A percentile compares a stretch with the other conserved stretches of the same genome.
These are phyloP conservation scores for Drosophila burlai DNA, from an alignment of 1,140 invertebrate genomes.

Conservation along the genomic window DNA sequence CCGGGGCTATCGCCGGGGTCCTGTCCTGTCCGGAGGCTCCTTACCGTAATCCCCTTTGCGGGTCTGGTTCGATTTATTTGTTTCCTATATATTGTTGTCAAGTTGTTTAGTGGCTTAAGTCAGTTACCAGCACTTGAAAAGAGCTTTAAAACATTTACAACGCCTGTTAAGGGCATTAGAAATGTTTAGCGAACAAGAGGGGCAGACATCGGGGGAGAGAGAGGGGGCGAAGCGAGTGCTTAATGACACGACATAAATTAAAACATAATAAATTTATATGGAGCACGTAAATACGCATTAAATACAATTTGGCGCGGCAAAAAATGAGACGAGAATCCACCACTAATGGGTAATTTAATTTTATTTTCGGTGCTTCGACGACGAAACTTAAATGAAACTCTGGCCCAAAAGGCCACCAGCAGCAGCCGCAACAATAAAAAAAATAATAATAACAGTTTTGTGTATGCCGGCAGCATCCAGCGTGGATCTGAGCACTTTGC, in stretches of 20 bases:
- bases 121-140: conserved; percentile 22
- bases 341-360: conserved; percentile 81
- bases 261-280: conserved; percentile 51
- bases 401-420: conserved; percentile 18
- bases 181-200: conserved; percentile 1
- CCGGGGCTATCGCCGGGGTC: conserved; percentile 11
- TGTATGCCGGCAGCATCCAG: conserved; percentile 17
- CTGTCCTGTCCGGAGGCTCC: conserved; percentile 26
- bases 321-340: conserved; percentile 66
- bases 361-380: conserved; percentile 62
- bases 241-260: conserved; percentile 43
- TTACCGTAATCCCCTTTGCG: conserved; percentile 42
- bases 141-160: conserved; percentile 23
- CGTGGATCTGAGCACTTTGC: conserved; percentile 49
- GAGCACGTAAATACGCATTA: conserved; percentile 46
- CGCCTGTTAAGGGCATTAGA: conserved; percentile 7
- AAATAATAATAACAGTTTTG: conserved; percentile 65
- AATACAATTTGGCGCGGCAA: conserved; percentile 53
- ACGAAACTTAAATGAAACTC: conserved; percentile 56
- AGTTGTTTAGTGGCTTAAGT: conserved; percentile 48
- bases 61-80: conserved; percentile 42
- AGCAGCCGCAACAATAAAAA: conserved; percentile 31
- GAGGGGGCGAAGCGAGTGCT: background rate
- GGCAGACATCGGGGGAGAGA: background rate
- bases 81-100: conserved; percentile 42